phyloP scores from a whole-genome alignment of 2,113 vertebrate genomes.

The Acanthochromis polyacanthus region DNA sequence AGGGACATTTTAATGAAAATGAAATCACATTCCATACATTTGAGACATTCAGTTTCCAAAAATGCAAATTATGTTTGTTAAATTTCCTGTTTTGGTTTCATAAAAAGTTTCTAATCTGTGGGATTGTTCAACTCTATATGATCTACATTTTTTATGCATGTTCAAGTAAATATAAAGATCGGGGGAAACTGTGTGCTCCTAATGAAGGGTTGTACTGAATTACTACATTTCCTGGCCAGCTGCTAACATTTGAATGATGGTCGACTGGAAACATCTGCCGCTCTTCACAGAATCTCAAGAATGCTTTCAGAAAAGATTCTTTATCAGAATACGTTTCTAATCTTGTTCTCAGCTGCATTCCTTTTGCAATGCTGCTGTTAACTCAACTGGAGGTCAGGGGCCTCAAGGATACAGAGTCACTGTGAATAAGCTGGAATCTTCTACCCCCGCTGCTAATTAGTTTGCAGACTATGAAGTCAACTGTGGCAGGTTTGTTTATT shows the following conservation, averaged over 20 bases:
- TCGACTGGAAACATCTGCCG: conserved; percentile 41
- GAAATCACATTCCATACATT: too few relatives aligned
- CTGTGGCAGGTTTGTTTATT: neutral
- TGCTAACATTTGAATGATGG: neutral
- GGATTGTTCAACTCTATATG: too few relatives aligned
- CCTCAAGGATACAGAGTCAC: conserved; percentile 2
- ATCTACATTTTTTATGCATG: too few relatives aligned
- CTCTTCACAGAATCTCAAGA: conserved; percentile 28
- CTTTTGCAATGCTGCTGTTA: neutral
- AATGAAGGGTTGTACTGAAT: neutral
- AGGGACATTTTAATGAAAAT: too few relatives aligned
- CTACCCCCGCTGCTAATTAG: neutral
- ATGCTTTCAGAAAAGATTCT: conserved; percentile 26
- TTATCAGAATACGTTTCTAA: conserved; percentile 48
- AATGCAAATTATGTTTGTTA: too few relatives aligned
- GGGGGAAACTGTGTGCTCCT: neutral
- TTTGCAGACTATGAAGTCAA: neutral
- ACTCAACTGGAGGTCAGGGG: conserved; percentile 42
- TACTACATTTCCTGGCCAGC: conserved; percentile 1
- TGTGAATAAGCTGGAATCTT: neutral
- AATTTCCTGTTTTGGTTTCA: too few relatives aligned
- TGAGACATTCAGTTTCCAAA: too few relatives aligned
- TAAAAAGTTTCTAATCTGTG: too few relatives aligned
- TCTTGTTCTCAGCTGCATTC: conserved; percentile 2
- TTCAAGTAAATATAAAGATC: too few relatives aligned